phyloP scores from a whole-genome alignment of 1,140 invertebrate species.

The Antheraea mylitta region DNA sequence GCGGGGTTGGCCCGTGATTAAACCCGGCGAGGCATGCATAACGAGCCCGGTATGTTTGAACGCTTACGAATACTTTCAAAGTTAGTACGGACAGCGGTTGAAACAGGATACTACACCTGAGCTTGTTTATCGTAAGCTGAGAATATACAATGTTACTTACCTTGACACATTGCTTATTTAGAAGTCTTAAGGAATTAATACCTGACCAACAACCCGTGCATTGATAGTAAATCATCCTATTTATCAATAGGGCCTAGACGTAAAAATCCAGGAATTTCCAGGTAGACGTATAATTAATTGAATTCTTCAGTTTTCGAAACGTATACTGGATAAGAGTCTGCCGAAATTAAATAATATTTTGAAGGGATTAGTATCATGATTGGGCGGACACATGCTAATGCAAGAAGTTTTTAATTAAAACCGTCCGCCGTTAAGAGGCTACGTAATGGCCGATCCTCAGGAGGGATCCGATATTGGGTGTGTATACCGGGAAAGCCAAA shows the following conservation, averaged over 20 bases:
- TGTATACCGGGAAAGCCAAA: slow-evolving; percentile 62
- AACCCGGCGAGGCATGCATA: slow-evolving; percentile 70
- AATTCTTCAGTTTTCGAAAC: slow-evolving; percentile 8
- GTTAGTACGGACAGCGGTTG: slow-evolving; percentile 35
- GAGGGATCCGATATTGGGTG: slow-evolving; percentile 70
- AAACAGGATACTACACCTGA: slow-evolving; percentile 50
- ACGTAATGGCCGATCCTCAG: slow-evolving; percentile 70
- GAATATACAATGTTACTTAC: slow-evolving; percentile 36
- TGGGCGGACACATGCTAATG: slow-evolving; percentile 70
- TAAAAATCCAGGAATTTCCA: too few relatives aligned
- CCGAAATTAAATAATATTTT: slow-evolving; percentile 67
- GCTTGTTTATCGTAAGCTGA: slow-evolving; percentile 51
- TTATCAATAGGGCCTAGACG: too few relatives aligned
- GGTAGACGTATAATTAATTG: slow-evolving; percentile 5
- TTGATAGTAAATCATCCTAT: slow-evolving; percentile 43
- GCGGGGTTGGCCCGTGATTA: slow-evolving; percentile 63
- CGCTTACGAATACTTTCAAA: slow-evolving; percentile 68
- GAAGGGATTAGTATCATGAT: slow-evolving; percentile 61
- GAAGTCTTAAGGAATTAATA: slow-evolving; percentile 27
- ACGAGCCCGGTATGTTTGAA: slow-evolving; percentile 68
- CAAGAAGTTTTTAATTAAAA: slow-evolving; percentile 79
- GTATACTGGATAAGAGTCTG: slow-evolving; percentile 25
- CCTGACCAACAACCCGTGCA: slow-evolving; percentile 48
- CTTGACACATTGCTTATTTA: slow-evolving; percentile 55
- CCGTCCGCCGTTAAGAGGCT: slow-evolving; percentile 72